These are phyloP conservation scores for Hypomecis punctinalis DNA, from an alignment of 2,888 invertebrate genomes.

Conservation along the genomic window DNA sequence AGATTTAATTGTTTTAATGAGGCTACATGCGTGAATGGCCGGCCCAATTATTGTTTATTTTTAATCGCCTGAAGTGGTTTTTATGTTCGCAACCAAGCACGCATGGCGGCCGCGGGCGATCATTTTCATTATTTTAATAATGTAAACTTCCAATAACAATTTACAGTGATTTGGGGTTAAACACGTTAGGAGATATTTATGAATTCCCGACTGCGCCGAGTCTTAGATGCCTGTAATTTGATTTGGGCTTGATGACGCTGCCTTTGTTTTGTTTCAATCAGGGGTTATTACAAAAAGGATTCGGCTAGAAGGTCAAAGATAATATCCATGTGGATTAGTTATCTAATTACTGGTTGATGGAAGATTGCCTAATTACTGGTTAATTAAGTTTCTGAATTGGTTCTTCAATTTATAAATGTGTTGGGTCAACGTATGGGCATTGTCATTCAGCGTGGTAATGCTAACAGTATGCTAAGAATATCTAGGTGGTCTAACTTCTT, in stretches of 20 bases:
- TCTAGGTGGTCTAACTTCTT: too few relatives aligned
- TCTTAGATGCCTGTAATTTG: conserved; percentile 76
- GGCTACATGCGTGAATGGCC: conserved; percentile 84
- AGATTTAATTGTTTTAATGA: conserved; percentile 86
- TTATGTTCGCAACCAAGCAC: conserved; percentile 83
- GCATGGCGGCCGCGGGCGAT: conserved; percentile 80
- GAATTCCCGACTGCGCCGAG: conserved; percentile 70
- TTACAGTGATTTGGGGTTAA: conserved; percentile 85
- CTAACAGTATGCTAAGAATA: too few relatives aligned
- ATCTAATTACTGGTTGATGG: background rate
- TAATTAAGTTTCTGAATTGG: too few relatives aligned
- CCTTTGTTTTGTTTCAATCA: conserved; percentile 57
- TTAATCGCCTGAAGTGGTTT: conserved; percentile 84
- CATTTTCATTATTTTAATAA: conserved; percentile 86
- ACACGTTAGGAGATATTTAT: conserved; percentile 83
- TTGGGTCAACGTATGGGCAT: too few relatives aligned
- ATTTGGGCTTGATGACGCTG: conserved; percentile 60
- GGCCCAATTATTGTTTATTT: conserved; percentile 85
- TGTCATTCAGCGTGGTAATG: too few relatives aligned
- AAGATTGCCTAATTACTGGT: background rate
- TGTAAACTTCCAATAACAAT: conserved; percentile 85
- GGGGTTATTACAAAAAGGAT: conserved; percentile 21
- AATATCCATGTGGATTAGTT: background rate
- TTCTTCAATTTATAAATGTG: too few relatives aligned
- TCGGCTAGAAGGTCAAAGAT: background rate